These are phyloP conservation scores for Zaprionus davidi DNA, from an alignment of 1,140 invertebrate genomes.

Conservation along the genomic window DNA sequence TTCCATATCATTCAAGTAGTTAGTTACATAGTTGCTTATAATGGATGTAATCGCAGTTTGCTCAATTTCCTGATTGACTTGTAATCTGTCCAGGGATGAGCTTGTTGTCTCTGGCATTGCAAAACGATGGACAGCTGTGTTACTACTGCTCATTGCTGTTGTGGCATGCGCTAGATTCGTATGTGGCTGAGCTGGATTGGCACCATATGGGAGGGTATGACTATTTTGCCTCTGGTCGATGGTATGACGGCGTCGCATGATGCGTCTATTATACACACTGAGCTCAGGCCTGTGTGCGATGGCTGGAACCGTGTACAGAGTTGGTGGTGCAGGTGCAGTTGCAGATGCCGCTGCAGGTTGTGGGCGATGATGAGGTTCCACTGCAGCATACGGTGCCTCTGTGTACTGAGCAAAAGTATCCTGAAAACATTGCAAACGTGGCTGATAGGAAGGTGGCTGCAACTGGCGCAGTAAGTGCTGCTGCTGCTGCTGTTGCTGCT, in stretches of 20 bases:
- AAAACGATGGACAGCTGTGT: background rate
- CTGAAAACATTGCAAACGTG: slow-evolving; percentile 46
- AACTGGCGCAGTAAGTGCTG: slow-evolving; percentile 25
- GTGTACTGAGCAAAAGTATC: slow-evolving; percentile 34
- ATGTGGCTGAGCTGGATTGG: background rate
- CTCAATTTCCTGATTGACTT: slow-evolving; percentile 24
- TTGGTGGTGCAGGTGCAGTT: background rate
- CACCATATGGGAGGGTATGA: background rate
- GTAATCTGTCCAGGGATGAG: background rate
- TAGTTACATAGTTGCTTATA: slow-evolving; percentile 44
- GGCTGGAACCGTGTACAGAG: background rate
- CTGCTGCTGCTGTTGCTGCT: slow-evolving; percentile 18
- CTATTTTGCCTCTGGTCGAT: slow-evolving; percentile 29
- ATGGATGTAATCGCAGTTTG: slow-evolving; percentile 25
- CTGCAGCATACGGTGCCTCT: background rate
- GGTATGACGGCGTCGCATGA: slow-evolving; percentile 29
- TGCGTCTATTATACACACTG: background rate
- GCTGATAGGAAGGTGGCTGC: slow-evolving; percentile 16
- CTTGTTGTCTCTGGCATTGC: background rate
- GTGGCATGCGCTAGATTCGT: background rate
- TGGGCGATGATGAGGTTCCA: background rate
- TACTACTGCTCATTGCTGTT: background rate
- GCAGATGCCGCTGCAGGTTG: background rate
- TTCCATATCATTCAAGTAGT: slow-evolving; percentile 43
- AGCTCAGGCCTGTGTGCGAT: background rate